A percentile compares a stretch with the other conserved stretches of the same genome.
Conservation (phyloP, 2,888 invertebrate species). For the Subacronicta megacephala region DNA sequence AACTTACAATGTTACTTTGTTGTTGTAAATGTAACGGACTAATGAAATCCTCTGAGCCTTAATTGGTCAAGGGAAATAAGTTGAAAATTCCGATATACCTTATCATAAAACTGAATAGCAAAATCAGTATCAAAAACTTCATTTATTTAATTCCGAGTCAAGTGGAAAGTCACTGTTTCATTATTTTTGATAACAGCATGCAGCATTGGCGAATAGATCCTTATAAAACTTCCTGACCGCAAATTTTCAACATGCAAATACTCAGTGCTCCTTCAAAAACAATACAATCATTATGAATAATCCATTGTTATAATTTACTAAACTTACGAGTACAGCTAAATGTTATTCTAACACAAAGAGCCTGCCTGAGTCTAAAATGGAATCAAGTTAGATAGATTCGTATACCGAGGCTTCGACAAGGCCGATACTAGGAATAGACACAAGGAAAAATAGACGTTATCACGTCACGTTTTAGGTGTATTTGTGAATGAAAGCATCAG, state of each 20-base stretch:
- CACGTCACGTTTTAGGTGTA: conserved; percentile 49
- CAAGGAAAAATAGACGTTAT: conserved; percentile 68
- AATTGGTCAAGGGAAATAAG: no score
- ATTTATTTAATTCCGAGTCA: background rate
- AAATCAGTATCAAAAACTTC: background rate
- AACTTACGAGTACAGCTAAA: conserved; percentile 52
- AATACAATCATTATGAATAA: conserved; percentile 60
- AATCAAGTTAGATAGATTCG: conserved; percentile 58
- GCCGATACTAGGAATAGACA: conserved; percentile 60
- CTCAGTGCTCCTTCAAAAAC: conserved; percentile 53
- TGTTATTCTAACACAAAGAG: conserved; percentile 61
- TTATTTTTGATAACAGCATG: conserved; percentile 16
- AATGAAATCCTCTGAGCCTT: no score
- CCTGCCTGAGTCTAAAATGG: conserved; percentile 64
- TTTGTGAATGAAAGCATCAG: conserved; percentile 53
- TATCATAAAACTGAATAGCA: no score
- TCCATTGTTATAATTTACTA: conserved; percentile 64
- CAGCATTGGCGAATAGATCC: conserved; percentile 32
- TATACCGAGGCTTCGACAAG: conserved; percentile 70
- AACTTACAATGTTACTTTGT: no score
- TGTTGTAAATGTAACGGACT: no score
- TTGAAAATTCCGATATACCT: no score
- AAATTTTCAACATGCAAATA: conserved; percentile 67
- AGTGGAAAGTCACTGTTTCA: conserved; percentile 11
- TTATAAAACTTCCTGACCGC: conserved; percentile 16